A percentile compares a stretch with the other conserved stretches of the same genome.
Conservation (phyloP, 2,888 invertebrate species). For the Hemaris fuciformis region DNA sequence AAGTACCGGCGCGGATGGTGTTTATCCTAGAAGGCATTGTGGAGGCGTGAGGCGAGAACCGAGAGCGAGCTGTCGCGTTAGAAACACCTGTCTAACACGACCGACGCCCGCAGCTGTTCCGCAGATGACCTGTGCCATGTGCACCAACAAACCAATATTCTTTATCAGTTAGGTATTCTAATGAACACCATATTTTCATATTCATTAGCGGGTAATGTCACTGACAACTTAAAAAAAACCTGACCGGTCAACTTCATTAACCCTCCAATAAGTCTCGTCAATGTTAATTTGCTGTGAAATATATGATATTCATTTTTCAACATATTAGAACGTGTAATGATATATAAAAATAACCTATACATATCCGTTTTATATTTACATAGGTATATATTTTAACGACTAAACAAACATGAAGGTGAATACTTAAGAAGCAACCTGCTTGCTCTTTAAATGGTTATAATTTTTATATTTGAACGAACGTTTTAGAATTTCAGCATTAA, state of each 20-base stretch:
- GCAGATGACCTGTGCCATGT: constrained; percentile 49
- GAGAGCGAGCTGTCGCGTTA: constrained; percentile 47
- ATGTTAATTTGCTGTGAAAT: constrained; percentile 13
- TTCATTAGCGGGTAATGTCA: constrained; percentile 39
- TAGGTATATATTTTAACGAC: background rate
- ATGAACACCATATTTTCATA: constrained; percentile 30
- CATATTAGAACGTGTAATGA: background rate
- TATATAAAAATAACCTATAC: background rate
- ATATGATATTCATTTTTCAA: background rate
- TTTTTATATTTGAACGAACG: background rate
- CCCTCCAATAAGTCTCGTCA: background rate
- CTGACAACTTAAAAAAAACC: constrained; percentile 21
- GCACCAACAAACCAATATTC: constrained; percentile 30
- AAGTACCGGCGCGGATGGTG: constrained; percentile 1
- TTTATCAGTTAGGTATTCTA: constrained; percentile 39
- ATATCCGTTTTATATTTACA: constrained; percentile 1
- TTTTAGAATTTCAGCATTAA: background rate
- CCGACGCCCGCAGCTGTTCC: constrained; percentile 52
- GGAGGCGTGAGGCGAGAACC: background rate
- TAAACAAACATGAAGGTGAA: background rate
- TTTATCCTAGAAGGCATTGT: constrained; percentile 19
- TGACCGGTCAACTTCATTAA: constrained; percentile 37
- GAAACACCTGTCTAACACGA: constrained; percentile 73
- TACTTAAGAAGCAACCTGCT: constrained; percentile 1
- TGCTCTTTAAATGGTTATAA: constrained; percentile 3